phyloP scores from a whole-genome alignment of 2,888 invertebrate species.

The Melipona beecheii region DNA sequence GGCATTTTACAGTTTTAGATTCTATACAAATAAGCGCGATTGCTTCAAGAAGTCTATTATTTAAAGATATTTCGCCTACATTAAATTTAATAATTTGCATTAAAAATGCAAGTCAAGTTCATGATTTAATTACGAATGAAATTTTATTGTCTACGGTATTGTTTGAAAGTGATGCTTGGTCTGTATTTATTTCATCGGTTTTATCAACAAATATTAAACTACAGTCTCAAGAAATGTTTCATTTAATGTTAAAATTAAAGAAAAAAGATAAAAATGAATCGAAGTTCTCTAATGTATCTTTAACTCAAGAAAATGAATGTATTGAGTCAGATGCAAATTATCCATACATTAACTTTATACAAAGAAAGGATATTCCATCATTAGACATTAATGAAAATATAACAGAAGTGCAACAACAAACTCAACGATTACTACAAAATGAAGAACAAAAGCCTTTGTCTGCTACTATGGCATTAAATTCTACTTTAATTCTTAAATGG shows the following conservation, averaged over 20 bases:
- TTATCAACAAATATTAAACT: conserved; percentile 81
- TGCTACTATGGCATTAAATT: conserved; percentile 76
- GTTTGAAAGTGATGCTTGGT: conserved; percentile 88
- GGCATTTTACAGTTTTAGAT: conserved; percentile 87
- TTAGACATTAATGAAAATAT: conserved; percentile 69
- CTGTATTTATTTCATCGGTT: conserved; percentile 84
- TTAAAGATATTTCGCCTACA: conserved; percentile 83
- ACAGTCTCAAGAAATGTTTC: conserved; percentile 85
- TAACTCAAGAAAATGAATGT: conserved; percentile 72
- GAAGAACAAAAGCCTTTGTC: conserved; percentile 62
- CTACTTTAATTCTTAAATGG: conserved; percentile 84
- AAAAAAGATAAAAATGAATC: conserved; percentile 73
- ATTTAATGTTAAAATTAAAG: conserved; percentile 85
- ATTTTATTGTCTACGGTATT: conserved; percentile 87
- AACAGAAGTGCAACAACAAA: conserved; percentile 66
- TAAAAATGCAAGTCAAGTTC: conserved; percentile 89
- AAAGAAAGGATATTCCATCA: conserved; percentile 81
- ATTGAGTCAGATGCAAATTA: conserved; percentile 74
- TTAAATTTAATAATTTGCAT: conserved; percentile 89
- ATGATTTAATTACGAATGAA: conserved; percentile 86
- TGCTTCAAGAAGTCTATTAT: conserved; percentile 85
- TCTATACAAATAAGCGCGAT: conserved; percentile 86
- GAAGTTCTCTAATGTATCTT: conserved; percentile 82
- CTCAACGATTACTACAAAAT: conserved; percentile 56
- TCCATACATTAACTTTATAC: conserved; percentile 85